Evolutionary conservation across 2,797 vertebrate genomes (phyloP).

Genomic region (Mycteria americana): DNA sequence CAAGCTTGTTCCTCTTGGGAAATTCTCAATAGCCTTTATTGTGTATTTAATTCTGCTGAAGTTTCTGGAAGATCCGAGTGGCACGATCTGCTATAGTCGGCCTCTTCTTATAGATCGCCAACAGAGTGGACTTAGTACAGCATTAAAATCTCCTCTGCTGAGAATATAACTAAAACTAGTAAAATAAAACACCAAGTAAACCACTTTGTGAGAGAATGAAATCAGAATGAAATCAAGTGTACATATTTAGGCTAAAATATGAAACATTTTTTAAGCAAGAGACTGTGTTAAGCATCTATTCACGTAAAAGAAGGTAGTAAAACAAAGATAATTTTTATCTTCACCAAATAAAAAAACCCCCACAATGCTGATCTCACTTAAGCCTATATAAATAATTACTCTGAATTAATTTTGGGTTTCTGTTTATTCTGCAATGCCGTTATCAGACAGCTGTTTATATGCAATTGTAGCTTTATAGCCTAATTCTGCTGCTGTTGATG

Average conservation of each 20-base stretch:
- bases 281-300: not conserved
- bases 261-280: not conserved
- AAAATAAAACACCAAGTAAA: not conserved
- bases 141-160: not conserved
- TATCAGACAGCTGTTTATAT: not conserved
- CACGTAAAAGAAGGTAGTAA: not conserved
- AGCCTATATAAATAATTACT: slow-evolving; percentile 25
- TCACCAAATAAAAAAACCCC: not conserved
- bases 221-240: not conserved
- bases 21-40: not conserved
- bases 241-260: not conserved
- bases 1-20: slow-evolving; percentile 4
- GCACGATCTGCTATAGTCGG: not conserved
- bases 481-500: not conserved
- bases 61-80: not conserved
- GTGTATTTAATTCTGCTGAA: not conserved
- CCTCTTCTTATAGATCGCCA: not conserved
- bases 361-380: not conserved
- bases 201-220: not conserved
- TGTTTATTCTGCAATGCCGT: not conserved
- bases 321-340: not conserved
- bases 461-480: not conserved
- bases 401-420: not conserved
- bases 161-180: not conserved
- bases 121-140: not conserved